Conservation (phyloP, 2,888 invertebrate genomes). For the Aplocera efformata region DNA sequence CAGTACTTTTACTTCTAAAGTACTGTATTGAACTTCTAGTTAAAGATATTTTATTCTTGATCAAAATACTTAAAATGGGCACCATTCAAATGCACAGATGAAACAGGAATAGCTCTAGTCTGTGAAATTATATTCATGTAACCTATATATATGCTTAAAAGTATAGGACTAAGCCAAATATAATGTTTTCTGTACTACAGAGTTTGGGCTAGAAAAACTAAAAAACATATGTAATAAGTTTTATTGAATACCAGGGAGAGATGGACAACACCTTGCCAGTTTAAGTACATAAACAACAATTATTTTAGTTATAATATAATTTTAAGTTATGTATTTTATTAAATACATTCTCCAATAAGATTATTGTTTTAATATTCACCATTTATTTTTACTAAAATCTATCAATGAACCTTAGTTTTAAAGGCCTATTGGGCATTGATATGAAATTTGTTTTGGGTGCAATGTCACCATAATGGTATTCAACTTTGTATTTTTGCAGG, state of each 20-base stretch:
- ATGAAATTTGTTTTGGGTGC: slow-evolving; percentile 78
- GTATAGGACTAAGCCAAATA: too few relatives aligned
- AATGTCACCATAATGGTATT: slow-evolving; percentile 85
- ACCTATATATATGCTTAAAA: too few relatives aligned
- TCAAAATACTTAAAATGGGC: too few relatives aligned
- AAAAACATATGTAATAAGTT: too few relatives aligned
- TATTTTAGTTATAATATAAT: slow-evolving; percentile 8
- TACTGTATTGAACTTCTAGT: too few relatives aligned
- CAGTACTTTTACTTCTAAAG: too few relatives aligned
- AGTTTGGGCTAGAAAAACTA: too few relatives aligned
- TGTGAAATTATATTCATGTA: too few relatives aligned
- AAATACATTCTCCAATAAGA: slow-evolving; percentile 17
- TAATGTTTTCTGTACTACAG: too few relatives aligned
- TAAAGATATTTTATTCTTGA: too few relatives aligned
- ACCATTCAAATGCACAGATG: too few relatives aligned
- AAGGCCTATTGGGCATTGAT: slow-evolving; percentile 79
- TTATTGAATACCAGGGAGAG: neutral
- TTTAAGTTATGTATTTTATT: slow-evolving; percentile 24
- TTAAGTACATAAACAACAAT: slow-evolving; percentile 3
- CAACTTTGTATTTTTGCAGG: slow-evolving; percentile 81
- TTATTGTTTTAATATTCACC: slow-evolving; percentile 8
- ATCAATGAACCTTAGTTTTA: slow-evolving; percentile 84
- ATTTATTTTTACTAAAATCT: slow-evolving; percentile 46
- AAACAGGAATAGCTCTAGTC: too few relatives aligned
- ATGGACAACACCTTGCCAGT: neutral